Base-by-base conservation (phyloP, 1,140 invertebrate species). In the Ooceraea biroi region DNA sequence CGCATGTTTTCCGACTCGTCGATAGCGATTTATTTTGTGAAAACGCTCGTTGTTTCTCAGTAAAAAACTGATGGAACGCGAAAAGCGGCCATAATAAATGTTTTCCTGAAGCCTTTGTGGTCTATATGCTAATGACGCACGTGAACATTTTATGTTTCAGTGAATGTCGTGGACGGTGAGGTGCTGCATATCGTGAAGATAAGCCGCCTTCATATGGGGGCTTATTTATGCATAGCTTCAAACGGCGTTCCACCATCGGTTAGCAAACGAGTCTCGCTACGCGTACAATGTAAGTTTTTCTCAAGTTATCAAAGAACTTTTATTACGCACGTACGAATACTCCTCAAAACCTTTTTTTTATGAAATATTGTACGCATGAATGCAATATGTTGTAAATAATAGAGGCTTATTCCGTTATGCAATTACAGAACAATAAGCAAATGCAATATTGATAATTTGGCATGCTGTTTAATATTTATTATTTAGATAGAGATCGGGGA, bases 161-260 rank as follows among this genome's bases (percentile, higher is more conserved):
- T 98, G 19, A 97, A 97, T 91, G 96, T 97, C 14, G 97, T 98
- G 11, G 97, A 98, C 91, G 97, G 98, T 7, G 97, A 98, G 92
- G 95, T 97, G 58, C 94, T 98, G 86, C 97, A 97, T 83, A 97
- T 98, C 83, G 96, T 96, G 17, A 98, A 98, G 96, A 97, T 98
- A 80, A 98, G 97, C 84, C 96, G 98, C 60, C 95, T 98, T 22
- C 98, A 98, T 91, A 98, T 98, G 98, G 98, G 97, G 2, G 96
- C 97, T 17, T 98, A 98, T 94, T 94, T 98, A 55, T 98, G 97
- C 91, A 97, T 98, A 66, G 98, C 97, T 14, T 97, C 97, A 50
- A 98, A 98, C 90, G 97, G 97, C 57, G 97, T 98, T 1, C 97
- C 97, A 48, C 97, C 98, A n/a, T 97, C 97, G 17, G 97, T 98